phyloP scores from a whole-genome alignment of 1,140 invertebrate species.

The Micrasema longulum region DNA sequence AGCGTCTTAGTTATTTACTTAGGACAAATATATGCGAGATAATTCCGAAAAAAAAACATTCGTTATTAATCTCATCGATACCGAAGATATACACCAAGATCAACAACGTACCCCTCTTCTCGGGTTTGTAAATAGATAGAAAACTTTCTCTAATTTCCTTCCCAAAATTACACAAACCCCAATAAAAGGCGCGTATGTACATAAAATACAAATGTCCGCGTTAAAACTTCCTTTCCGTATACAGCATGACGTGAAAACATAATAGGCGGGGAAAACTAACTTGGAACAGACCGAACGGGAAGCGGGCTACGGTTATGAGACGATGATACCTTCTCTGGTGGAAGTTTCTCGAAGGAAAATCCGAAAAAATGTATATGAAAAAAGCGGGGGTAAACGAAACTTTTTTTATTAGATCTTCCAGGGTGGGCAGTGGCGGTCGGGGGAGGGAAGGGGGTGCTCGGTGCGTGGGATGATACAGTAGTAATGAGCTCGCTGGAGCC shows the following conservation, averaged over 20 bases:
- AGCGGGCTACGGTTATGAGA: constrained; percentile 41
- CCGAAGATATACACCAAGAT: no score
- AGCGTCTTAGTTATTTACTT: no score
- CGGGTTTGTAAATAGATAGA: constrained; percentile 17
- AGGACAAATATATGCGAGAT: no score
- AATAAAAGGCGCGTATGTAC: constrained; percentile 28
- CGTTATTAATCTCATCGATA: no score
- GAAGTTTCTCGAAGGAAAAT: constrained; percentile 41
- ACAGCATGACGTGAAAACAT: constrained; percentile 38
- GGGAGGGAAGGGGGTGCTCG: not conserved
- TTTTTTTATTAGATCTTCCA: constrained; percentile 49
- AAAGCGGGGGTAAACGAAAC: constrained; percentile 48
- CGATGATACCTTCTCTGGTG: constrained; percentile 33
- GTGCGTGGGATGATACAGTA: constrained; percentile 37
- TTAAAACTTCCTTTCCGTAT: constrained; percentile 28
- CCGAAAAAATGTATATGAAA: constrained; percentile 48
- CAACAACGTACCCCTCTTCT: constrained; percentile 14
- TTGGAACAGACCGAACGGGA: constrained; percentile 19
- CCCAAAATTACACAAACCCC: constrained; percentile 24
- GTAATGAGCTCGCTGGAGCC: constrained; percentile 47
- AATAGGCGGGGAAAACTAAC: constrained; percentile 24
- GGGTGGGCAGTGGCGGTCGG: not conserved
- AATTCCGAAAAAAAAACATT: no score
- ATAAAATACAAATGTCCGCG: constrained; percentile 35
- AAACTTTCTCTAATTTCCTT: constrained; percentile 36